These are phyloP conservation scores for Mimachlamys varia DNA, from an alignment of 2,888 invertebrate genomes.

Conservation along the genomic window DNA sequence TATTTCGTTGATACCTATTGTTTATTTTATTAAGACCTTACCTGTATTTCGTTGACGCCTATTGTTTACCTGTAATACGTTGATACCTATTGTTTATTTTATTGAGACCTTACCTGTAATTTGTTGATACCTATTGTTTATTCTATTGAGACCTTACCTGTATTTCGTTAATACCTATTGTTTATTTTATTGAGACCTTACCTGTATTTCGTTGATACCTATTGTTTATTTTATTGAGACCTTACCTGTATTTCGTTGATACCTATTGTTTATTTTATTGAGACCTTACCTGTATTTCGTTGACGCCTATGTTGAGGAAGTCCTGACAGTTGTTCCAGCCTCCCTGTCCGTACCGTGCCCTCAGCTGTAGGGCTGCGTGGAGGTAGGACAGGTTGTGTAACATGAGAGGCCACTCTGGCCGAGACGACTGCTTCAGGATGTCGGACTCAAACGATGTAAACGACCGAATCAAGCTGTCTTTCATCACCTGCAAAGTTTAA, in stretches of 20 bases:
- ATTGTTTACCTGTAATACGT: too few relatives aligned
- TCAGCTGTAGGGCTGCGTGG: slow-evolving; percentile 78
- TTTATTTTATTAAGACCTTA: slow-evolving; percentile 34
- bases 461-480: slow-evolving; percentile 77
- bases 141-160: slow-evolving; percentile 51
- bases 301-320: slow-evolving; percentile 72
- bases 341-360: slow-evolving; percentile 76
- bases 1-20: not conserved
- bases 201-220: not conserved
- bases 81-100: too few relatives aligned
- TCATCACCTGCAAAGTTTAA: slow-evolving; percentile 71
- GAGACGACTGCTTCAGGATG: slow-evolving; percentile 74
- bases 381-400: slow-evolving; percentile 81
- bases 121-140: not conserved
- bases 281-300: slow-evolving; percentile 68
- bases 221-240: too few relatives aligned
- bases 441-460: slow-evolving; percentile 78
- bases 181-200: not conserved
- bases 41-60: slow-evolving; percentile 74
- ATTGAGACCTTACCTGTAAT: not conserved
- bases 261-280: not conserved
- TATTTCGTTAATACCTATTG: slow-evolving; percentile 74
- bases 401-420: slow-evolving; percentile 79
- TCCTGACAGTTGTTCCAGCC: slow-evolving; percentile 80
- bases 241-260: not conserved